Percentiles rank a stretch among this genome's conserved stretches.
Conservation (phyloP, 2,888 invertebrate species). For the Ochropleura leucogaster region DNA sequence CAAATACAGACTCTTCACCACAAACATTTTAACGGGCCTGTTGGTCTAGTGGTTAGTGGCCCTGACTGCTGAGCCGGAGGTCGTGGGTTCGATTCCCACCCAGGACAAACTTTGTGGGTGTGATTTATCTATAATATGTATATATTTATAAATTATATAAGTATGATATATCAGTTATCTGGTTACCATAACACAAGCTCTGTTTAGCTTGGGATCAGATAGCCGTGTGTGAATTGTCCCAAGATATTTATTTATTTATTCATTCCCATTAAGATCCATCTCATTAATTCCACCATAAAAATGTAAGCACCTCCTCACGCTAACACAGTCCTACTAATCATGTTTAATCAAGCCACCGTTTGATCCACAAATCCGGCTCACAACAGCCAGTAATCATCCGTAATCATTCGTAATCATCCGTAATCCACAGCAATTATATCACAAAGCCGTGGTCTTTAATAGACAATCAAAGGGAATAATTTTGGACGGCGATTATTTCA, state of each 20-base stretch:
- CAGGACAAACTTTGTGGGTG: too few relatives aligned
- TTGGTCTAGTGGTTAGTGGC: too few relatives aligned
- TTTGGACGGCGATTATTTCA: conserved; percentile 84
- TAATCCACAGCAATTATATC: conserved; percentile 80
- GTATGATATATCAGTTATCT: too few relatives aligned
- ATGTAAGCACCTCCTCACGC: neutral
- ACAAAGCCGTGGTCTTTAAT: conserved; percentile 77
- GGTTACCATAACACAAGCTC: too few relatives aligned
- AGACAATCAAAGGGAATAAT: conserved; percentile 86
- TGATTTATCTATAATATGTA: too few relatives aligned
- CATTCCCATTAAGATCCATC: neutral
- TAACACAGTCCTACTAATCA: conserved; percentile 16
- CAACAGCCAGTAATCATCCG: conserved; percentile 67
- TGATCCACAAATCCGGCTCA: conserved; percentile 56
- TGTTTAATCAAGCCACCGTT: conserved; percentile 51
- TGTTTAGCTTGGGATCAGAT: too few relatives aligned
- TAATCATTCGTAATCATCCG: conserved; percentile 33
- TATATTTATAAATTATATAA: too few relatives aligned
- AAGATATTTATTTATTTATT: too few relatives aligned
- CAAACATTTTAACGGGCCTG: too few relatives aligned
- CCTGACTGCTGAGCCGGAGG: too few relatives aligned
- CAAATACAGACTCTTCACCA: neutral
- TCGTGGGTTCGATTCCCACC: too few relatives aligned
- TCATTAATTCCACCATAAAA: conserved; percentile 12
- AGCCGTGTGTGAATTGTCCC: too few relatives aligned